phyloP scores from a whole-genome alignment of 2,797 vertebrate species.

The Falco naumanni region DNA sequence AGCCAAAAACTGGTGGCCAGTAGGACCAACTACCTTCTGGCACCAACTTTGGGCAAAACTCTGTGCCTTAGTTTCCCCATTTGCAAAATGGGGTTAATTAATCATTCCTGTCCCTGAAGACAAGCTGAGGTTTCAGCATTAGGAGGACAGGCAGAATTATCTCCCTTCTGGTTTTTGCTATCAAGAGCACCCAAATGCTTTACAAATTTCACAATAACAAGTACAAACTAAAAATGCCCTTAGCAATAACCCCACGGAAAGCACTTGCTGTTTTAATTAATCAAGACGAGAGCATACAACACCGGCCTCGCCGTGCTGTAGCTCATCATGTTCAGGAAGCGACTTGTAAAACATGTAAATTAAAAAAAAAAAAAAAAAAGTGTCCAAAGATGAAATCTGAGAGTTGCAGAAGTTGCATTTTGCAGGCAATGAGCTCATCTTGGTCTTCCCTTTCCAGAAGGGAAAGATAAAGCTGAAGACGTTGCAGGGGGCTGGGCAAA shows the following conservation, averaged over 20 bases:
- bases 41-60: not conserved
- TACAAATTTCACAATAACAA: not conserved
- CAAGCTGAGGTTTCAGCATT: not conserved
- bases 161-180: not conserved
- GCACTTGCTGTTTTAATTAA: not conserved
- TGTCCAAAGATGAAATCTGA: not conserved
- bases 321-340: not conserved
- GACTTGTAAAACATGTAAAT: not conserved
- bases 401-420: not conserved
- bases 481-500: not conserved
- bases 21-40: not conserved
- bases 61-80: not conserved
- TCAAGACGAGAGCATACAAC: rapidly evolving
- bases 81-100: not conserved
- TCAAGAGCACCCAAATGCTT: not conserved
- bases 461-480: not conserved
- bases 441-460: not conserved
- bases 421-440: not conserved
- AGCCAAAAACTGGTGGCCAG: not conserved
- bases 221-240: not conserved
- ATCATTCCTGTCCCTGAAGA: rapidly evolving
- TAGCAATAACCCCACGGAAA: not conserved
- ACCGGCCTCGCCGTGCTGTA: not conserved
- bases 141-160: not conserved
- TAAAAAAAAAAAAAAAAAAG: not conserved